Conservation (phyloP, 92 coral and sea anemone species). For the Umimayanthus chanpuru region DNA sequence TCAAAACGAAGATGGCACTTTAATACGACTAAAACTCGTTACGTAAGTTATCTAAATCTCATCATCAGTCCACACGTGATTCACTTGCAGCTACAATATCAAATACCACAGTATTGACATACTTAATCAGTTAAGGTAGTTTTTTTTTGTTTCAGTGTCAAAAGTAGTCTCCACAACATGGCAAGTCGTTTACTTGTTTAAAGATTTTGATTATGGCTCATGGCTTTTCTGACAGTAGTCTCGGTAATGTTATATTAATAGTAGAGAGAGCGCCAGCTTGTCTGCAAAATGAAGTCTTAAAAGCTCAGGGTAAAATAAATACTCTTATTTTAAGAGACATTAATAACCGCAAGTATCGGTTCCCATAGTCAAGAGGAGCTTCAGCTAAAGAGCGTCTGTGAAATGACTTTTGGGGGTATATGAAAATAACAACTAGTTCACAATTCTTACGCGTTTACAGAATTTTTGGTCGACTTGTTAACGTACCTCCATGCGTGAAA, state of each 20-base stretch:
- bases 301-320: not conserved
- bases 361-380: not conserved
- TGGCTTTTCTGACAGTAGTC: not conserved
- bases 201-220: not conserved
- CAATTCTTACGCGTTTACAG: not conserved
- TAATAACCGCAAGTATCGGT: conserved; percentile 14
- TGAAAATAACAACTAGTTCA: not conserved
- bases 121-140: too few species aligned
- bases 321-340: not conserved
- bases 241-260: not conserved
- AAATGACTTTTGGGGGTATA: not conserved
- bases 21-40: not conserved
- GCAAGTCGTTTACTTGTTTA: not conserved
- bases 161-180: not conserved
- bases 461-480: not conserved
- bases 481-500: not conserved
- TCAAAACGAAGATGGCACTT: too few species aligned
- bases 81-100: not conserved
- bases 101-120: not conserved
- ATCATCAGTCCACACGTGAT: not conserved
- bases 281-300: conserved; percentile 24
- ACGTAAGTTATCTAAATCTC: not conserved
- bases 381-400: not conserved
- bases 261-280: not conserved
- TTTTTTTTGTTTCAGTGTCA: not conserved